Evolutionary conservation across 2,888 invertebrate genomes (phyloP).

Genomic region (Lysandra coridon): DNA sequence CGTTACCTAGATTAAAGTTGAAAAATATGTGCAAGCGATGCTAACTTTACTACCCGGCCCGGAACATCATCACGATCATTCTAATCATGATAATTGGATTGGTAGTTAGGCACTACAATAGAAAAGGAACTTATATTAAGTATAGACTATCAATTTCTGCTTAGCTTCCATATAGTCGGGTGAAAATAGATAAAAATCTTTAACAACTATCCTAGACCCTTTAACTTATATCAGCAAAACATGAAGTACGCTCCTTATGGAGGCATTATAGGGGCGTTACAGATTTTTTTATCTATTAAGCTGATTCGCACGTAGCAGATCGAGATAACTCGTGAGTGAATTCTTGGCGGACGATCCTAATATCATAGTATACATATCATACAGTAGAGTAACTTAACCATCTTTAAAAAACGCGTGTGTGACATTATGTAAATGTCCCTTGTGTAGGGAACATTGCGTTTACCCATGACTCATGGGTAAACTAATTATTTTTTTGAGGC

Average conservation of each 20-base stretch:
- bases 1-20: no score
- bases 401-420: background rate
- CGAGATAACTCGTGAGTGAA: constrained; percentile 23
- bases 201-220: background rate
- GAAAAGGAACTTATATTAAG: no score
- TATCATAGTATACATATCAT: background rate
- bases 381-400: background rate
- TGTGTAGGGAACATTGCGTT: no score
- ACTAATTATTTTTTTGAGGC: no score
- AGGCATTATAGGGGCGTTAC: background rate
- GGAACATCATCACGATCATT: no score
- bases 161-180: background rate
- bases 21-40: no score
- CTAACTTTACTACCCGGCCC: no score
- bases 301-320: background rate
- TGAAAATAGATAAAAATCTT: constrained; percentile 1
- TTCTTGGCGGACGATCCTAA: constrained; percentile 38
- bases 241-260: background rate
- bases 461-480: no score
- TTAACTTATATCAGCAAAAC: background rate
- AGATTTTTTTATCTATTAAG: constrained; percentile 5
- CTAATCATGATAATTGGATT: no score
- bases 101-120: no score
- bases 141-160: no score
- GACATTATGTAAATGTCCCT: no score